Base-by-base conservation (phyloP, 2,888 invertebrate species). In the Steinernema scapterisci region DNA sequence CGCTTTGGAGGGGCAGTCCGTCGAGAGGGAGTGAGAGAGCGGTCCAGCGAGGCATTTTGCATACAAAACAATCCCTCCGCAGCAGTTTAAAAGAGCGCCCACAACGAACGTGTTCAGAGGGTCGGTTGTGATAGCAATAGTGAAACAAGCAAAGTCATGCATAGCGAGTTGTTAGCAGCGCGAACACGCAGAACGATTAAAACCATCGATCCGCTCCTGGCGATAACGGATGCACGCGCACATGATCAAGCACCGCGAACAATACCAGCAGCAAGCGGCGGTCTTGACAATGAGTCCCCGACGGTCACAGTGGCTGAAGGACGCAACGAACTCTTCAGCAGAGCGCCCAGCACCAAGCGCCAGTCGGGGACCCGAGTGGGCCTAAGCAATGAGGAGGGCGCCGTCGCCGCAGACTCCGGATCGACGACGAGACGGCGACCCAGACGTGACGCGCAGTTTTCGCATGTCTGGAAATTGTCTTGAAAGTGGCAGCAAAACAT, bases 401-500 rank as follows among this genome's bases (percentile, higher is more conserved):
- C 23, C 63, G 63, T 27, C 63, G 63, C 63, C 63, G 63, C 63
- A 63, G 38, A 38, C 38, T n/a, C n/a, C n/a, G n/a, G n/a, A n/a
- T n/a, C n/a, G n/a, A 9, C 3, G 38, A 9, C 38, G 38, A 38
- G 38, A 38, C 9, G 38, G 38, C 38, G 9, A 6, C 5, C 38
- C 48, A n/a, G n/a, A 48, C 48, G n/a, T 3, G 48, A 16, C 48
- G 48, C 48, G 48, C 48, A 16, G 48, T 48, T 48, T 19, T 48
- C 48, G 48, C 48, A 48, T 9, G 38, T 38, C 38, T 38, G 38
- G 5, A 3, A 3, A 38, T 38, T 38, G 38, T 38, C 38, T 38
- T 6, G 38, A 9, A 38, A 38, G 38, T 38, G 9, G 38, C 38
- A 38, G 38, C 38, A 38, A 38, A 38, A 38, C 38, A 38, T 38